phyloP scores from a whole-genome alignment of 1,140 invertebrate genomes.

The Hormaphis cornu region DNA sequence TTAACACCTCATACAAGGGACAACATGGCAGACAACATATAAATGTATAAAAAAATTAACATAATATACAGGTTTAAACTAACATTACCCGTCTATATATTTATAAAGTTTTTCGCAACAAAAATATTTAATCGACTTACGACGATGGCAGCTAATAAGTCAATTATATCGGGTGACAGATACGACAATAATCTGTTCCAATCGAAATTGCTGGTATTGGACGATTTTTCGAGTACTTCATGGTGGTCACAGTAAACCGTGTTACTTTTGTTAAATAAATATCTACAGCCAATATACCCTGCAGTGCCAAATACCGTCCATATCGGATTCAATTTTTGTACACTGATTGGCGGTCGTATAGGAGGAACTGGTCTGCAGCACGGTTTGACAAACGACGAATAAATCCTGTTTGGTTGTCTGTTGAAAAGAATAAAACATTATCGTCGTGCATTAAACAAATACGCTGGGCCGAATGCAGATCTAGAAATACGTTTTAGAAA shows the following conservation, averaged over 20 bases:
- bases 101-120: neutral
- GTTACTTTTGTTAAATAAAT: neutral
- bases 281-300: slow-evolving; percentile 2
- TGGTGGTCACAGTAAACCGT: neutral
- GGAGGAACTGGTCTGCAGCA: neutral
- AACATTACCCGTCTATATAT: too few relatives aligned
- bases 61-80: neutral
- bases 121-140: slow-evolving; percentile 42
- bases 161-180: slow-evolving; percentile 49
- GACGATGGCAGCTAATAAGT: slow-evolving; percentile 48
- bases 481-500: too few relatives aligned
- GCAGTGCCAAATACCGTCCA: neutral
- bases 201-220: slow-evolving; percentile 43
- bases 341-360: neutral
- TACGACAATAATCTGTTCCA: slow-evolving; percentile 56
- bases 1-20: too few relatives aligned
- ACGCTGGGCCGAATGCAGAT: too few relatives aligned
- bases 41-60: neutral
- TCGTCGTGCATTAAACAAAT: too few relatives aligned
- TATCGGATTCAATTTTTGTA: neutral
- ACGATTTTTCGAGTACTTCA: neutral
- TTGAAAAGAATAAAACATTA: neutral
- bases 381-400: neutral
- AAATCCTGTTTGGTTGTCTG: neutral
- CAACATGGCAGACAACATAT: too few relatives aligned